phyloP scores from a whole-genome alignment of 1,140 invertebrate species.

The Andricus grossulariae region DNA sequence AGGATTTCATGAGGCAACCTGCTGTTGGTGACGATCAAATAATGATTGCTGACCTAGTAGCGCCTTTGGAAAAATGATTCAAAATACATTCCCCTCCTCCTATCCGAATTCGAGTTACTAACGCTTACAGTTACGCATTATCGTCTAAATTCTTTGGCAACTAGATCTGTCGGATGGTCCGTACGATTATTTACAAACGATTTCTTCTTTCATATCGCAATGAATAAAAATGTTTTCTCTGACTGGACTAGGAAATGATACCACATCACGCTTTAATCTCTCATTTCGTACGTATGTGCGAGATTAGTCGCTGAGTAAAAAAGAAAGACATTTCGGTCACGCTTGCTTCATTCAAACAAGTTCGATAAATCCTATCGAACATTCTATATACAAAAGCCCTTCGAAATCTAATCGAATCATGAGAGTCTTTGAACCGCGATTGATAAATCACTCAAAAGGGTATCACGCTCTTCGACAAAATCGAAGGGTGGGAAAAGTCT shows the following conservation, averaged over 20 bases:
- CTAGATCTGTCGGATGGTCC: constrained; percentile 67
- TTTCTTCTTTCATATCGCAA: constrained; percentile 38
- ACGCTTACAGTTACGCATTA: constrained; percentile 50
- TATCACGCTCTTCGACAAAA: not conserved
- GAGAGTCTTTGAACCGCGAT: not conserved
- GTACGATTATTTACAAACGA: constrained; percentile 55
- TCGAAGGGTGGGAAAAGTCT: not conserved
- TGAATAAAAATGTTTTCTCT: constrained; percentile 49
- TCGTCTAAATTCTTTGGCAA: constrained; percentile 70
- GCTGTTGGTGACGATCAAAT: too few relatives aligned
- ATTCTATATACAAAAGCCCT: constrained; percentile 16
- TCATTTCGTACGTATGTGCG: constrained; percentile 25
- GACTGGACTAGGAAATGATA: constrained; percentile 51
- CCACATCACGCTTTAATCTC: constrained; percentile 36
- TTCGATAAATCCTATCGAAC: constrained; percentile 18
- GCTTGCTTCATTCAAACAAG: not conserved
- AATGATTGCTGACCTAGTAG: not conserved
- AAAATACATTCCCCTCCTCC: constrained; percentile 17
- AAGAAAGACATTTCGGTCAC: constrained; percentile 27
- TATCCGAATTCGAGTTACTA: constrained; percentile 32
- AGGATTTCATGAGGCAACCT: too few relatives aligned
- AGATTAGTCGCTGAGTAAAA: constrained; percentile 28
- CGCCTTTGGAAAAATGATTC: constrained; percentile 38
- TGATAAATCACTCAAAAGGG: not conserved
- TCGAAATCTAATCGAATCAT: not conserved